These are phyloP conservation scores for Coptodon bakossiorum DNA, from an alignment of 2,113 vertebrate species.

Conservation along the genomic window DNA sequence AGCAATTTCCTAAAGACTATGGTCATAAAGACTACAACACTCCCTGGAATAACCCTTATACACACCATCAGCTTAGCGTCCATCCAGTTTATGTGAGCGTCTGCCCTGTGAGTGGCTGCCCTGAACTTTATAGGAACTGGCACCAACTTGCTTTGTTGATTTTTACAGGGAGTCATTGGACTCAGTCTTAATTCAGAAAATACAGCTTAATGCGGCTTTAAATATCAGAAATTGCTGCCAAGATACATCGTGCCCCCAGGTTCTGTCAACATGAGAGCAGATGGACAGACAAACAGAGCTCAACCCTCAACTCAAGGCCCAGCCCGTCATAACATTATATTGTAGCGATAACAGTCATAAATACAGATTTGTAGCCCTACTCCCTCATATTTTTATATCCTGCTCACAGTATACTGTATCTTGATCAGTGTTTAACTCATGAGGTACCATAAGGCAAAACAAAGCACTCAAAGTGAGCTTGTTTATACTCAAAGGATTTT, in stretches of 20 bases:
- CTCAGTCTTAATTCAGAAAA: constrained; percentile 16
- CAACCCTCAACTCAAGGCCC: background rate
- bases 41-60: background rate
- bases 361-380: constrained; percentile 10
- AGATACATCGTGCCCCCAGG: background rate
- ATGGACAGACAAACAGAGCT: background rate
- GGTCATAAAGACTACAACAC: background rate
- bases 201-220: constrained; percentile 7
- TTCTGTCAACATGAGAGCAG: constrained; percentile 8
- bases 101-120: background rate
- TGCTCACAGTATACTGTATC: background rate
- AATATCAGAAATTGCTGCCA: background rate
- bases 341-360: background rate
- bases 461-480: background rate
- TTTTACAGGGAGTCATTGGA: constrained; percentile 17
- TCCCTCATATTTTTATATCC: constrained; percentile 16
- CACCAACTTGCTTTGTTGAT: constrained; percentile 26
- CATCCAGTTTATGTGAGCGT: background rate
- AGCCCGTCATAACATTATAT: background rate
- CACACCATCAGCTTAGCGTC: background rate
- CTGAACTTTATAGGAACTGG: constrained; percentile 1
- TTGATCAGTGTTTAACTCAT: constrained; percentile 1
- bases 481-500: background rate
- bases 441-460: background rate
- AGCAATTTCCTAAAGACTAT: background rate